Evolutionary conservation across 2,113 vertebrate species (phyloP).

Genomic region (Apteryx mantelli): DNA sequence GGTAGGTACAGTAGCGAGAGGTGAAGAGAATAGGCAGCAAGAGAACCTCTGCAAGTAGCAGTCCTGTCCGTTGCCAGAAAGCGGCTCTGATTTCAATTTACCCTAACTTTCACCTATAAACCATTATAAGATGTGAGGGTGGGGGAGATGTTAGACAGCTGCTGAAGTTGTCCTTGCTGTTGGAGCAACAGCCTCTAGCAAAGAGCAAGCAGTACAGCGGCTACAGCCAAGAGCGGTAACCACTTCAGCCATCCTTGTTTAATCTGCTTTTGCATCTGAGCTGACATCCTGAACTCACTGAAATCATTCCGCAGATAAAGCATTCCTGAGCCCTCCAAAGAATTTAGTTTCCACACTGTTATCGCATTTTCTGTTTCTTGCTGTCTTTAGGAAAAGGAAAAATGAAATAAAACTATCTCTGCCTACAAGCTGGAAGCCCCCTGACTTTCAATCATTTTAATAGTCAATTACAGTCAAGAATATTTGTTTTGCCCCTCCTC

Average conservation of each 20-base stretch:
- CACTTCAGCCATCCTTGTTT: constrained; percentile 17
- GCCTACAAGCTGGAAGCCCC: constrained; percentile 16
- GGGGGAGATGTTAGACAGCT: neutral
- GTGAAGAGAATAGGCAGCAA: neutral
- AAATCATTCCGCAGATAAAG: neutral
- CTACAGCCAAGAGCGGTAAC: neutral
- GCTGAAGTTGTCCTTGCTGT: neutral
- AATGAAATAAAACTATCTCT: neutral
- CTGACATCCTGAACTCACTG: neutral
- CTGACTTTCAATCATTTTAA: constrained; percentile 50
- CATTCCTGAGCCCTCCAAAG: neutral
- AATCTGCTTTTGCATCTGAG: neutral
- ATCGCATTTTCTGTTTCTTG: constrained; percentile 11
- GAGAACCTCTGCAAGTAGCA: neutral
- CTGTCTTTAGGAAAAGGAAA: neutral
- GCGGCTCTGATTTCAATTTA: neutral
- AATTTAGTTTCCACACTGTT: neutral
- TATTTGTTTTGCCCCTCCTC: constrained; percentile 34
- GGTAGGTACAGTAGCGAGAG: neutral
- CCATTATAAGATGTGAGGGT: neutral
- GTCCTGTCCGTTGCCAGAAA: neutral
- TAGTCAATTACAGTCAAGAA: constrained; percentile 36
- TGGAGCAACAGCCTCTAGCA: constrained; percentile 5
- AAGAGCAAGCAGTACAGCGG: neutral
- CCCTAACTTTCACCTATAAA: neutral